These are phyloP conservation scores for Hydropotes inermis DNA, from an alignment of 2,113 vertebrate species.

Conservation along the genomic window DNA sequence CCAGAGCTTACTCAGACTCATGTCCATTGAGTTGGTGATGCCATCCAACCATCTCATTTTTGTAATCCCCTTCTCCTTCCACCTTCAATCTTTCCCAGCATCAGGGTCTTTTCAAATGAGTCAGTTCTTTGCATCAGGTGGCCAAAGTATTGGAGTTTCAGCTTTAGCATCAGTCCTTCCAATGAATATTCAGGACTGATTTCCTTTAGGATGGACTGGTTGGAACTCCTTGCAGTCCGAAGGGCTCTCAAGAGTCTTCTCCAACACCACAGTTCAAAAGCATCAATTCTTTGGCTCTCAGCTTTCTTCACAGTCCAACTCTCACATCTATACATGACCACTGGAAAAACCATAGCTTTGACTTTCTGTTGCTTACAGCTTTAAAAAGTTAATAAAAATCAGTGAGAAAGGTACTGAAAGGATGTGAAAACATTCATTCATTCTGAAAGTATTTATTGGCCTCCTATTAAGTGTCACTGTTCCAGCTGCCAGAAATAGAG, in stretches of 20 bases:
- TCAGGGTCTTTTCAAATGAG: not conserved
- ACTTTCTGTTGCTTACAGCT: not conserved
- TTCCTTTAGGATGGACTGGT: not conserved
- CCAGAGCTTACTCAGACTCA: not conserved
- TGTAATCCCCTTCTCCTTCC: not conserved
- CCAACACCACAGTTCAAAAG: not conserved
- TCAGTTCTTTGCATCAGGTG: not conserved
- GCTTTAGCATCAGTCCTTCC: not conserved
- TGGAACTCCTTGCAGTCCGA: not conserved
- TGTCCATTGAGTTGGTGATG: not conserved
- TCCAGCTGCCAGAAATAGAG: not conserved
- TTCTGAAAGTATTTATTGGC: not conserved
- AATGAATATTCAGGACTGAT: not conserved
- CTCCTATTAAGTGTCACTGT: not conserved
- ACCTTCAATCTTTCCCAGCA: not conserved
- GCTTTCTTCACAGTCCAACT: not conserved
- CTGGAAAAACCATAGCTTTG: not conserved
- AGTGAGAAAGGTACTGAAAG: not conserved
- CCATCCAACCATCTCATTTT: not conserved
- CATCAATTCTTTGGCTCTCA: rapidly evolving
- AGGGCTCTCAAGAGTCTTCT: not conserved
- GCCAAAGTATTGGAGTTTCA: not conserved
- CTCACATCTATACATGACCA: not conserved
- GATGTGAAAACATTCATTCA: not conserved
- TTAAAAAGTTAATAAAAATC: not conserved